Percentiles rank a stretch among this genome's conserved stretches.
These are phyloP conservation scores for Petrosia ficiformis DNA, from an alignment of 37 sponge, comb jelly and placozoan species.

Conservation along the genomic window DNA sequence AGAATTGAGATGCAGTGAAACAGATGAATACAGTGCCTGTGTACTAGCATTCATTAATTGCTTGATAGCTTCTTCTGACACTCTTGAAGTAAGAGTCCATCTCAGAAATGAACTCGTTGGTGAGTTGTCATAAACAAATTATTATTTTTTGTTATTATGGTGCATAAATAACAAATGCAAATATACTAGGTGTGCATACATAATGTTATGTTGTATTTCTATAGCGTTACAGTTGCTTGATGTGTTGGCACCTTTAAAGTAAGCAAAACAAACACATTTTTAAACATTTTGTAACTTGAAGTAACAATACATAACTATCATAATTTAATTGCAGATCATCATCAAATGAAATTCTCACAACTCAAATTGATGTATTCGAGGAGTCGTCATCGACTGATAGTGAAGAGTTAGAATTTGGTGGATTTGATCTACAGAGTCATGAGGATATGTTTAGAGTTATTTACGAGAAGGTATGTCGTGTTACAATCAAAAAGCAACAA, in stretches of 20 bases:
- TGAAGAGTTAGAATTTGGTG: slow-evolving; percentile 41
- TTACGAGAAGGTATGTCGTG: slow-evolving; percentile 23
- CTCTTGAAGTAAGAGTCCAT: slow-evolving; percentile 34
- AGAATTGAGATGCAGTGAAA: slow-evolving; percentile 59
- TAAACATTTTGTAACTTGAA: not conserved
- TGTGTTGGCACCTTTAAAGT: slow-evolving; percentile 37
- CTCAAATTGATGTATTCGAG: slow-evolving; percentile 76
- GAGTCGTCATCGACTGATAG: slow-evolving; percentile 40
- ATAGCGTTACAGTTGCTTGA: slow-evolving; percentile 50
- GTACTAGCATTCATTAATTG: slow-evolving; percentile 86
- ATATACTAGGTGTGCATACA: too few species aligned
- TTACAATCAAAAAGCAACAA: not conserved
- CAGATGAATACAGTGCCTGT: slow-evolving; percentile 53
- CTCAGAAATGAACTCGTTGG: slow-evolving; percentile 52
- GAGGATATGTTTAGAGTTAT: slow-evolving; percentile 56
- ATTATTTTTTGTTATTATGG: not conserved
- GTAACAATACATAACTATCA: too few species aligned
- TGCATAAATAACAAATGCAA: not conserved
- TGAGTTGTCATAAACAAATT: not conserved
- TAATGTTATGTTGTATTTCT: not conserved
- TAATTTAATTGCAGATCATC: slow-evolving; percentile 1
- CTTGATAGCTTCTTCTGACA: slow-evolving; percentile 45
- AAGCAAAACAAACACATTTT: not conserved
- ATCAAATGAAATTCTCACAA: slow-evolving; percentile 46
- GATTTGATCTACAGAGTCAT: slow-evolving; percentile 54